phyloP scores from a whole-genome alignment of 53 echinoderm and acorn worm genomes.

The Stichopus horrens region DNA sequence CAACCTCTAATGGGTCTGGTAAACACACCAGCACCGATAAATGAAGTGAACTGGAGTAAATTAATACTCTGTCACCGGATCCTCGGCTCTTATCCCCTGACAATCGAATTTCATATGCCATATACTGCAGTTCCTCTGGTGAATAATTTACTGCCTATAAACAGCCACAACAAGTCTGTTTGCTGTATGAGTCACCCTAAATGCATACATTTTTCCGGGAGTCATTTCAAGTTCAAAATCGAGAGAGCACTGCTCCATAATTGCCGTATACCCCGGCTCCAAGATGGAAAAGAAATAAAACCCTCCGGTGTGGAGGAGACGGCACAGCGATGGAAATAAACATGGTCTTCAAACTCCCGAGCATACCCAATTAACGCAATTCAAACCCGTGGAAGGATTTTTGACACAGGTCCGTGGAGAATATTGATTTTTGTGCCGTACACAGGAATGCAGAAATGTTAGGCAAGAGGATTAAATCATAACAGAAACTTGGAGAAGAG shows the following conservation, averaged over 20 bases:
- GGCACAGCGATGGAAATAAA: neutral
- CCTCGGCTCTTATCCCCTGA: neutral
- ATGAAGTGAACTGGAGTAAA: neutral
- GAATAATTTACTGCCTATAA: neutral
- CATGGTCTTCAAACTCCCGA: neutral
- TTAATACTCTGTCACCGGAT: neutral
- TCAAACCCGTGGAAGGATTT: conserved; percentile 6
- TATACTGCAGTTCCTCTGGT: neutral
- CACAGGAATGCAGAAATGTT: no score
- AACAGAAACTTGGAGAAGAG: no score
- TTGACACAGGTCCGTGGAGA: neutral
- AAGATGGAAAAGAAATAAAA: neutral
- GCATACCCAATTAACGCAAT: neutral
- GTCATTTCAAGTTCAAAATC: neutral
- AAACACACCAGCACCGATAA: no score
- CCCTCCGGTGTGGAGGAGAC: neutral
- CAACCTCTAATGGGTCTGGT: no score
- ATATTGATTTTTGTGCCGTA: neutral
- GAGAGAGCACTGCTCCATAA: neutral
- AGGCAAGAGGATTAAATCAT: no score
- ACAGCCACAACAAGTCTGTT: neutral
- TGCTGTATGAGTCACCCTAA: neutral
- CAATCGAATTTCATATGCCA: neutral
- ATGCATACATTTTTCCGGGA: neutral
- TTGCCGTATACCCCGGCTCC: neutral